Evolutionary conservation across 2,797 vertebrate genomes (phyloP).

Genomic region (Ctenochaetus hawaiiensis): DNA sequence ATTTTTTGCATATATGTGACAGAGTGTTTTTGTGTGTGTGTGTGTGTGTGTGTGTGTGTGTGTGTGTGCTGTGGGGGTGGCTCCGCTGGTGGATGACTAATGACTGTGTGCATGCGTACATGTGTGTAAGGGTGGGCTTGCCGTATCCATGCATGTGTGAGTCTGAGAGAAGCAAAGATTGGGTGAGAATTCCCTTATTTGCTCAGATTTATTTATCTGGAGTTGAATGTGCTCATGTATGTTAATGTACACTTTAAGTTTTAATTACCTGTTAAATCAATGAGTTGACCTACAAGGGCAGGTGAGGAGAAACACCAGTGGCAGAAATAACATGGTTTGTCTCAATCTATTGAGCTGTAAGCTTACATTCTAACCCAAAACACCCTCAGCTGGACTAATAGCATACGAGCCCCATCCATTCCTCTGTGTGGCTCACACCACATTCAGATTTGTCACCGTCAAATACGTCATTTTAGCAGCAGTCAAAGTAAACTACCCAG

Average conservation of each 20-base stretch:
- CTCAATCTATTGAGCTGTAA: slow-evolving; percentile 7
- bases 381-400: slow-evolving; percentile 1
- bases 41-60: neutral
- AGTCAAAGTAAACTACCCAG: slow-evolving; percentile 59
- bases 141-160: slow-evolving; percentile 12
- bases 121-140: neutral
- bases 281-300: neutral
- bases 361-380: neutral
- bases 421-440: slow-evolving; percentile 9
- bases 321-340: neutral
- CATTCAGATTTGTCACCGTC: slow-evolving; percentile 62
- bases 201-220: slow-evolving; percentile 31
- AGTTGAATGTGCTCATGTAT: slow-evolving; percentile 34
- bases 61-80: slow-evolving; percentile 47
- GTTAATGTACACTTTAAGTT: slow-evolving; percentile 1
- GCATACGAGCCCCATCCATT: neutral
- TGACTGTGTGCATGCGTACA: slow-evolving; percentile 28
- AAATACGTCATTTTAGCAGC: slow-evolving; percentile 59
- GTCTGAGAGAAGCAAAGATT: slow-evolving; percentile 15
- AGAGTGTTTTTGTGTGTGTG: neutral
- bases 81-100: slow-evolving; percentile 60
- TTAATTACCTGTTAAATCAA: slow-evolving; percentile 14
- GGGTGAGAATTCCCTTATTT: slow-evolving; percentile 33
- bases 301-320: neutral
- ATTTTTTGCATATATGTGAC: too few species aligned